Conservation (phyloP, 92 coral and sea anemone genomes). For the Plumapathes pennacea region DNA sequence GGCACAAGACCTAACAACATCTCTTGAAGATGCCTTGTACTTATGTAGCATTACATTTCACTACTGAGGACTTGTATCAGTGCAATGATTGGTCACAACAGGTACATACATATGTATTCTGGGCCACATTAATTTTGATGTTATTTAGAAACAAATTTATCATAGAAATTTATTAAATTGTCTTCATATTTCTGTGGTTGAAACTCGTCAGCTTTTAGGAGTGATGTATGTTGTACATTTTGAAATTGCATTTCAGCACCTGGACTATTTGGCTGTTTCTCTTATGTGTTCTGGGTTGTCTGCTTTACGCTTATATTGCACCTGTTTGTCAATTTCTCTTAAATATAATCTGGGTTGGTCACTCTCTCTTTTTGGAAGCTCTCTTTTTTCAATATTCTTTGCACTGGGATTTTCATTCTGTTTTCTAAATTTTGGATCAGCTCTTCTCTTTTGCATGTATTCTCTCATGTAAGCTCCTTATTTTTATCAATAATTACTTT, state of each 20-base stretch:
- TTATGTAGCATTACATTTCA: slow-evolving; percentile 23
- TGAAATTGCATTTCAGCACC: neutral
- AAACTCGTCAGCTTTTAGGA: slow-evolving; percentile 1
- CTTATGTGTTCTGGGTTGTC: slow-evolving; percentile 11
- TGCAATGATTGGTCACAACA: slow-evolving; percentile 61
- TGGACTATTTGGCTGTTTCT: slow-evolving; percentile 13
- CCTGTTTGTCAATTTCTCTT: slow-evolving; percentile 11
- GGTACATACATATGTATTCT: slow-evolving; percentile 45
- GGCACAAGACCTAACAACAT: slow-evolving; percentile 19
- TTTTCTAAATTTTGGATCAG: slow-evolving; percentile 7
- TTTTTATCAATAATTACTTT: too few relatives aligned
- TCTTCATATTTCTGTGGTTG: neutral
- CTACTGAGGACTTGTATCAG: slow-evolving; percentile 51
- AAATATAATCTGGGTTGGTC: slow-evolving; percentile 4
- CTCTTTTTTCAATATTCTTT: neutral
- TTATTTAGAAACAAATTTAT: slow-evolving; percentile 24
- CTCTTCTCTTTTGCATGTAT: slow-evolving; percentile 19
- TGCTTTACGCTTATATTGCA: slow-evolving; percentile 17
- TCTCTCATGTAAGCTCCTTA: slow-evolving; percentile 5
- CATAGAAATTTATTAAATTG: neutral
- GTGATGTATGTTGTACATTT: neutral
- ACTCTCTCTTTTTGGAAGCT: slow-evolving; percentile 5
- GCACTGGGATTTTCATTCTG: neutral
- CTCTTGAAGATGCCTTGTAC: slow-evolving; percentile 8
- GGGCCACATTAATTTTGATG: slow-evolving; percentile 41